A percentile compares a stretch with the other conserved stretches of the same genome.
Conservation (phyloP, 1,140 invertebrate species). For the Aleiodes sp. region DNA sequence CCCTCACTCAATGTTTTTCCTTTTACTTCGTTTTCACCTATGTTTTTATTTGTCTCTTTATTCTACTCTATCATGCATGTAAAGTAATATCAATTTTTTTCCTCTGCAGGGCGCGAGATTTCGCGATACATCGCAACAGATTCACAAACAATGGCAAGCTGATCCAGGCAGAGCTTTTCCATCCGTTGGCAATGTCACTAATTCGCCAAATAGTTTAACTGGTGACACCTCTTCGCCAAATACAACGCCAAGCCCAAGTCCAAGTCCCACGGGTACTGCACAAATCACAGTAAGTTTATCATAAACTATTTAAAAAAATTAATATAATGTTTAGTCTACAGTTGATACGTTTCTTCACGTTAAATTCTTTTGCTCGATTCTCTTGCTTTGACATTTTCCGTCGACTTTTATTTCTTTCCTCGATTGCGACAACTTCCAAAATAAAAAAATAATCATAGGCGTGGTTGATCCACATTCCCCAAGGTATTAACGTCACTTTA, state of each 20-base stretch:
- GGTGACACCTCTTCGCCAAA: constrained; percentile 53
- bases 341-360: too few species aligned
- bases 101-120: constrained; percentile 60
- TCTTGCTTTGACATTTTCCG: too few species aligned
- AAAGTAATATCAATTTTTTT: constrained; percentile 11
- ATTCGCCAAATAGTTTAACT: constrained; percentile 39
- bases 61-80: background rate
- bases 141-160: constrained; percentile 65
- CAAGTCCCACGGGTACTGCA: constrained; percentile 58
- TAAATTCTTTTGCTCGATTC: too few species aligned
- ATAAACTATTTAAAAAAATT: background rate
- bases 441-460: constrained; percentile 7
- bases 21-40: constrained; percentile 12
- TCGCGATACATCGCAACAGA: constrained; percentile 63
- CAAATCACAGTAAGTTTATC: constrained; percentile 53
- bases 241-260: constrained; percentile 61
- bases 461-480: constrained; percentile 13
- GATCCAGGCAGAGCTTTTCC: constrained; percentile 61
- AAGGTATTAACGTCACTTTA: background rate
- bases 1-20: background rate
- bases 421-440: background rate
- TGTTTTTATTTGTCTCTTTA: too few species aligned
- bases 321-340: background rate
- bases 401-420: background rate
- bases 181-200: constrained; percentile 54